Conservation (phyloP, 2,888 invertebrate genomes). For the Antheraea assamensis region DNA sequence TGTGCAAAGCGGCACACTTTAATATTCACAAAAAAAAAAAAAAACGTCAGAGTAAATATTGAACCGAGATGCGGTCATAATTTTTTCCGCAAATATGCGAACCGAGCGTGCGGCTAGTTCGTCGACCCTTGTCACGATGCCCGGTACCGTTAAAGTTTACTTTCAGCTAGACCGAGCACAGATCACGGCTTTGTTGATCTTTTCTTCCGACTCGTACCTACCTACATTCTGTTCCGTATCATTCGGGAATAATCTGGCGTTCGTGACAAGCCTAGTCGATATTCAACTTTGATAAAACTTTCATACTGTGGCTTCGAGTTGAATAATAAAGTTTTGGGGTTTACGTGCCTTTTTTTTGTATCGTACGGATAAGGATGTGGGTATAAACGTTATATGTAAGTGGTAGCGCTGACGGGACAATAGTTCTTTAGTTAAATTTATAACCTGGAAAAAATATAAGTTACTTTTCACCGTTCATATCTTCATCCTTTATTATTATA, state of each 20-base stretch:
- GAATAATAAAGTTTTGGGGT: not conserved
- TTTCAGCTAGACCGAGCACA: conserved; percentile 52
- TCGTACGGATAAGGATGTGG: not conserved
- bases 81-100: conserved; percentile 56
- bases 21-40: not conserved
- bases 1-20: not conserved
- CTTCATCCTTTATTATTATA: no score
- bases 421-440: no score
- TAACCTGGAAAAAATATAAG: no score
- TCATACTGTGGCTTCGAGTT: not conserved
- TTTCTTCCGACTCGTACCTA: conserved; percentile 19
- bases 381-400: not conserved
- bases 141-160: conserved; percentile 61
- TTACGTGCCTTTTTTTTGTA: not conserved
- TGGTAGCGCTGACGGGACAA: no score
- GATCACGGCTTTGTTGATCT: conserved; percentile 21
- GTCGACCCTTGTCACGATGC: conserved; percentile 51
- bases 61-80: conserved; percentile 39
- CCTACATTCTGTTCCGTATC: conserved; percentile 1
- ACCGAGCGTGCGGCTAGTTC: conserved; percentile 45
- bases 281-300: not conserved
- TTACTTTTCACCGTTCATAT: no score
- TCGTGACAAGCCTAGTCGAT: conserved; percentile 5
- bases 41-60: conserved; percentile 8
- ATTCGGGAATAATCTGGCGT: conserved; percentile 5